phyloP scores from a whole-genome alignment of 2,113 vertebrate genomes.

The Rhabdomys dilectus region DNA sequence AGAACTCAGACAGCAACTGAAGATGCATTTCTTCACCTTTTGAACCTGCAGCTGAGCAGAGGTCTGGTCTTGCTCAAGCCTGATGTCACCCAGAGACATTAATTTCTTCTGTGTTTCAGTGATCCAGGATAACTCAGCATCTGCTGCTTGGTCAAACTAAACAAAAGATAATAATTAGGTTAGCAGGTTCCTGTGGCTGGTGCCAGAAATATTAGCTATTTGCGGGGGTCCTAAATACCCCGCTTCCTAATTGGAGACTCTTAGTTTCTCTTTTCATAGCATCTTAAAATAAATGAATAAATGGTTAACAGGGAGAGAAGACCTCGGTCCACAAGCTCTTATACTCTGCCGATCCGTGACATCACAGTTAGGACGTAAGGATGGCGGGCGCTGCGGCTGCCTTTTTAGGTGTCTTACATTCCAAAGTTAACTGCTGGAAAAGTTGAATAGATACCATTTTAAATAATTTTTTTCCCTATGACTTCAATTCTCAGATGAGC shows the following conservation, averaged over 20 bases:
- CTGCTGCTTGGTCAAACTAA: slow-evolving; percentile 96
- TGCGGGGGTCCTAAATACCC: slow-evolving; percentile 9
- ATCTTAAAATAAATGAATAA: slow-evolving; percentile 33
- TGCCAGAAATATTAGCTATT: slow-evolving; percentile 58
- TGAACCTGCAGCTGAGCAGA: slow-evolving; percentile 96
- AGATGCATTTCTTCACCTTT: slow-evolving; percentile 92
- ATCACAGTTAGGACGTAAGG: background rate
- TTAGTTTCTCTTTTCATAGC: slow-evolving; percentile 12
- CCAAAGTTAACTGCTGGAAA: background rate
- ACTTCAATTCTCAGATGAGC: background rate
- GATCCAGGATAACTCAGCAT: slow-evolving; percentile 94
- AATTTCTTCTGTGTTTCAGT: slow-evolving; percentile 93
- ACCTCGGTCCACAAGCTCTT: background rate
- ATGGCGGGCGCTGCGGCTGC: background rate
- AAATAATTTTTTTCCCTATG: background rate
- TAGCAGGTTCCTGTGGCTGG: slow-evolving; percentile 49
- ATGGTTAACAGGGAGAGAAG: background rate
- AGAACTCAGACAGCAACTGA: slow-evolving; percentile 77
- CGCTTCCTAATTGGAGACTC: slow-evolving; percentile 42
- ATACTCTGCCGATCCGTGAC: background rate
- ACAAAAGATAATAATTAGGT: slow-evolving; percentile 82
- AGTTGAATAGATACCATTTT: background rate
- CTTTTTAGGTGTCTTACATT: background rate
- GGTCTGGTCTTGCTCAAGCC: slow-evolving; percentile 97
- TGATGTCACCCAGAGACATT: slow-evolving; percentile 93